Evolutionary conservation across 2,888 invertebrate genomes (phyloP).

Genomic region (Drosophila hamatofila): DNA sequence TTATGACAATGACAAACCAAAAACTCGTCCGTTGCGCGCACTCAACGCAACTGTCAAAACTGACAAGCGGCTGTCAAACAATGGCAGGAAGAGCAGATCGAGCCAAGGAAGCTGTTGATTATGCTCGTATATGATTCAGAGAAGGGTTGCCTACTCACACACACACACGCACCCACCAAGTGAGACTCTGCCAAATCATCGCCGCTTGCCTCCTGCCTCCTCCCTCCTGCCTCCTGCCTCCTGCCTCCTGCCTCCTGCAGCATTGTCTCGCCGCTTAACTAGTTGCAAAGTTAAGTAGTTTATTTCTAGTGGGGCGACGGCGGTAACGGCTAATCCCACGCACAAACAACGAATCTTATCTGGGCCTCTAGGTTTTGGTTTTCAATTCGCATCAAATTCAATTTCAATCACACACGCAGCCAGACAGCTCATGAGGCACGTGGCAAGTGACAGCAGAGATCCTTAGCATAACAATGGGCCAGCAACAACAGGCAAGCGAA

Average conservation of each 20-base stretch:
- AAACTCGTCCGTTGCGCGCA: conserved; percentile 55
- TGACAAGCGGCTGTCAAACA: conserved; percentile 78
- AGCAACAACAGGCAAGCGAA: conserved; percentile 22
- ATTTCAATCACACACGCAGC: conserved; percentile 76
- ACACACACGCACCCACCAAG: not conserved
- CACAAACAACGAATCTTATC: conserved; percentile 48
- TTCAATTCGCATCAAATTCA: conserved; percentile 72
- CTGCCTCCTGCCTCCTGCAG: conserved; percentile 31
- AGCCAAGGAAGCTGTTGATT: conserved; percentile 70
- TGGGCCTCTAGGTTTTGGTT: conserved; percentile 37
- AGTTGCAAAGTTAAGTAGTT: conserved; percentile 84
- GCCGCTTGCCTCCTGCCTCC: conserved; percentile 29
- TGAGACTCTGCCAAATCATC: conserved; percentile 54
- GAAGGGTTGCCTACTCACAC: conserved; percentile 64
- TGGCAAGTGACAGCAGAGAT: conserved; percentile 75
- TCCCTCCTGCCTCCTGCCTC: conserved; percentile 28
- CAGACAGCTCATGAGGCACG: conserved; percentile 57
- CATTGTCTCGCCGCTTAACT: conserved; percentile 76
- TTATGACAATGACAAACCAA: conserved; percentile 74
- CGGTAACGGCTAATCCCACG: conserved; percentile 47
- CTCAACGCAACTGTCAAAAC: conserved; percentile 77
- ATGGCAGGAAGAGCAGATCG: conserved; percentile 66
- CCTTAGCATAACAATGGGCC: conserved; percentile 79
- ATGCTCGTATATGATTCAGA: conserved; percentile 29
- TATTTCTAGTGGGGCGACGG: conserved; percentile 61